Conservation (phyloP, 2,888 invertebrate species). For the Acronicta leporina region DNA sequence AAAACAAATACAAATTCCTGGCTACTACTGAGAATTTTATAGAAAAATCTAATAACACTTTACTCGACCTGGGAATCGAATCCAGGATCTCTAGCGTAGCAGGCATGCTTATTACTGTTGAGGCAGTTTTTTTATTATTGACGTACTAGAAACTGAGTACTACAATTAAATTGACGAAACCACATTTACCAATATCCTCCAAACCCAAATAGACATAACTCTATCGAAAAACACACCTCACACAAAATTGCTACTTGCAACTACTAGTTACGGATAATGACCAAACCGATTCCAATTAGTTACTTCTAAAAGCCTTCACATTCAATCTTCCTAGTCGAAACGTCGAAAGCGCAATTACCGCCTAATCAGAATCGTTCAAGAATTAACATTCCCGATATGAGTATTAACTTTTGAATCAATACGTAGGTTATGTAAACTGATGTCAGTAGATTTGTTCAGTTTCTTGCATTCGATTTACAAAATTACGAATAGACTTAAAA, state of each 20-base stretch:
- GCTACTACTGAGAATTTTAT: no score
- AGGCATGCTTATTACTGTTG: no score
- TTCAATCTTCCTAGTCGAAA: slow-evolving; percentile 58
- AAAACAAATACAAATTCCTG: no score
- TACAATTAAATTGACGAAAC: not conserved
- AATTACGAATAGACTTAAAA: not conserved
- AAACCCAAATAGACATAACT: not conserved
- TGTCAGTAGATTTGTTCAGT: slow-evolving; percentile 1
- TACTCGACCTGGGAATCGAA: no score
- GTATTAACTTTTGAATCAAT: slow-evolving; percentile 47
- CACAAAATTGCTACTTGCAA: slow-evolving; percentile 16
- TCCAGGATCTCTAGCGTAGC: no score
- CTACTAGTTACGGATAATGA: slow-evolving; percentile 25
- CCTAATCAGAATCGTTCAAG: slow-evolving; percentile 54
- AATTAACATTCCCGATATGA: slow-evolving; percentile 64
- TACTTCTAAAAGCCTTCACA: slow-evolving; percentile 51
- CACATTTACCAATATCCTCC: not conserved
- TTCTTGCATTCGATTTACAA: slow-evolving; percentile 5
- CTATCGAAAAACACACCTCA: slow-evolving; percentile 1
- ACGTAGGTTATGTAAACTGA: slow-evolving; percentile 55
- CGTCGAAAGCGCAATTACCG: slow-evolving; percentile 53
- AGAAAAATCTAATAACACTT: no score
- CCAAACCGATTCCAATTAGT: slow-evolving; percentile 48
- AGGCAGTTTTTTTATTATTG: no score
- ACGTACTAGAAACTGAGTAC: no score